Percentiles rank a stretch among this genome's conserved stretches.
Conservation (phyloP, 92 coral and sea anemone species). For the Epizoanthus scotinus region DNA sequence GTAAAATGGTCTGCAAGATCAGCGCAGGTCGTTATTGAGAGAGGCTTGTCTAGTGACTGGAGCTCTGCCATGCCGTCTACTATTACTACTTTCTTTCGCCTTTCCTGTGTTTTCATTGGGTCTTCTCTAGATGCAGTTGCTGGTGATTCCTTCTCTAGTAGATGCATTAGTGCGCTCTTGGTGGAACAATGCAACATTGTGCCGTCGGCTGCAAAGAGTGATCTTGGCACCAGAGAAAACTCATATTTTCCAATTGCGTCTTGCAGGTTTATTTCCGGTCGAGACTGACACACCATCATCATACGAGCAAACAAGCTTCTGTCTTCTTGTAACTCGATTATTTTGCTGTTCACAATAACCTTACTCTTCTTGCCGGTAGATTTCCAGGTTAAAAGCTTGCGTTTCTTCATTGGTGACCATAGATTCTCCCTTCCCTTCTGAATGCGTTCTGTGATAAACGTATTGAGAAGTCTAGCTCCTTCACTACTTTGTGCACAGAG, state of each 20-base stretch:
- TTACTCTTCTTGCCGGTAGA: conserved; percentile 17
- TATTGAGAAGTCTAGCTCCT: conserved; percentile 9
- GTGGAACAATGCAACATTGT: conserved; percentile 19
- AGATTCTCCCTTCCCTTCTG: conserved; percentile 12
- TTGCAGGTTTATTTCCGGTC: conserved; percentile 44
- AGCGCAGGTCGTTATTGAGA: conserved; percentile 2
- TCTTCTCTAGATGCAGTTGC: background rate
- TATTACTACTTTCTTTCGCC: background rate
- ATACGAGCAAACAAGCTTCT: conserved; percentile 42
- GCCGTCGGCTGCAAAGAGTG: conserved; percentile 15
- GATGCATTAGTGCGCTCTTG: conserved; percentile 26
- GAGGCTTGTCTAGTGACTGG: conserved; percentile 41
- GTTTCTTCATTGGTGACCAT: conserved; percentile 43
- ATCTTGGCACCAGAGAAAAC: conserved; percentile 10
- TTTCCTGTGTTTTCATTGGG: background rate
- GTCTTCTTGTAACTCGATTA: conserved; percentile 39
- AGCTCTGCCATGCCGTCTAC: conserved; percentile 47
- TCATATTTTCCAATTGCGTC: conserved; percentile 42
- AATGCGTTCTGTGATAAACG: conserved; percentile 31
- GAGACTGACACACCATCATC: conserved; percentile 12
- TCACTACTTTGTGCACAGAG: conserved; percentile 40
- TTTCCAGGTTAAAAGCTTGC: conserved; percentile 39
- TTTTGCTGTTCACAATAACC: conserved; percentile 27
- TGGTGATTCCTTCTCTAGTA: conserved; percentile 8
- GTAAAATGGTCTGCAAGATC: conserved; percentile 39